These are phyloP conservation scores for Apodemus sylvaticus DNA, from an alignment of 2,113 vertebrate genomes.

Conservation along the genomic window DNA sequence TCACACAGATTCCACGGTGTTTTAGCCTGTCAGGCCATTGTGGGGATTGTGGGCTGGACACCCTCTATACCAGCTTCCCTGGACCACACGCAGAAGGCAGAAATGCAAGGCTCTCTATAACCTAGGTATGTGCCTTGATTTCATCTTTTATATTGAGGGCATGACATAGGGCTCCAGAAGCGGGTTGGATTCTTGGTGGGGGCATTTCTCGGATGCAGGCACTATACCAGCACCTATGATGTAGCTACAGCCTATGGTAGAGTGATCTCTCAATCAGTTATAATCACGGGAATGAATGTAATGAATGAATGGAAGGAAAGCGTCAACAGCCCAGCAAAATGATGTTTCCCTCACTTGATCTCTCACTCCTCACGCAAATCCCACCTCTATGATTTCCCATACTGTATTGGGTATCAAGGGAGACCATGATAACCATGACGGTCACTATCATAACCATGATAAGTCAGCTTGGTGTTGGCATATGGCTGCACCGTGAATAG, in stretches of 20 bases:
- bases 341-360: not conserved
- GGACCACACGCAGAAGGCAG: not conserved
- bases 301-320: not conserved
- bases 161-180: not conserved
- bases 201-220: not conserved
- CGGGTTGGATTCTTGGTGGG: not conserved
- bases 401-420: not conserved
- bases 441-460: no score
- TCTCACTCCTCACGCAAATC: not conserved
- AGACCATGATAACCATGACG: not conserved
- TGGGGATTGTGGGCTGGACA: not conserved
- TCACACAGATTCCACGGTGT: not conserved
- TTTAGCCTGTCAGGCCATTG: not conserved
- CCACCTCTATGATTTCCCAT: not conserved
- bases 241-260: not conserved
- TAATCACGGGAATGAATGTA: not conserved
- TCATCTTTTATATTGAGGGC: not conserved
- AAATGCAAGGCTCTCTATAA: not conserved
- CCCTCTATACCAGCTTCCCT: not conserved
- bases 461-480: not conserved
- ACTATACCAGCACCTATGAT: not conserved
- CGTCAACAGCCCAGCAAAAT: no score
- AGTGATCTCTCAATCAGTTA: not conserved
- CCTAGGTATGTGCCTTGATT: not conserved
- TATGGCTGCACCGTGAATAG: rapidly evolving